These are phyloP conservation scores for Proterorhinus semilunaris DNA, from an alignment of 2,113 vertebrate genomes.

Conservation along the genomic window DNA sequence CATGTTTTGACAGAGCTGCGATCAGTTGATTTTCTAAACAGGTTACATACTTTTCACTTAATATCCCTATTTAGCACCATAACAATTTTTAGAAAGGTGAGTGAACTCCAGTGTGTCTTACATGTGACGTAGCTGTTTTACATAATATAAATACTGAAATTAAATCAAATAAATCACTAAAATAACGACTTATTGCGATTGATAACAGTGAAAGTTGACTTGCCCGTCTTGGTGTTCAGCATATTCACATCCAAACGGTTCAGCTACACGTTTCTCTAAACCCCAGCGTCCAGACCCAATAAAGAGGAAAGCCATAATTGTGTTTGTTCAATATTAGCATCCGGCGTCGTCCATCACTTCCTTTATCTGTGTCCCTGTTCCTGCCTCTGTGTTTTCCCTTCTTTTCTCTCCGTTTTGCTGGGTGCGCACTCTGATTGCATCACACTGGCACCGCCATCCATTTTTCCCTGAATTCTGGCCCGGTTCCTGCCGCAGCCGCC, in stretches of 20 bases:
- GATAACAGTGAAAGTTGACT: too few species aligned
- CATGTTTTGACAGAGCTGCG: background rate
- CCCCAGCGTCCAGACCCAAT: background rate
- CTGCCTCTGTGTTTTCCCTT: background rate
- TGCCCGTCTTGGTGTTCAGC: background rate
- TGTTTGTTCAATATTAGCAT: background rate
- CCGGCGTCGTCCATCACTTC: conserved; percentile 6
- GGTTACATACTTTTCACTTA: too few species aligned
- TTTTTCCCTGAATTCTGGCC: background rate
- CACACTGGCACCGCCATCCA: conserved; percentile 5
- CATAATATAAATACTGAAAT: too few species aligned
- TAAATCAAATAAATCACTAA: too few species aligned
- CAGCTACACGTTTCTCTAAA: background rate
- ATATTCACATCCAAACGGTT: background rate
- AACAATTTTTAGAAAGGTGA: too few species aligned
- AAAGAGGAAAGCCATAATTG: background rate
- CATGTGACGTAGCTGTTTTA: too few species aligned
- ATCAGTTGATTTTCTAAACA: too few species aligned
- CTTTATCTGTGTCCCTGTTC: background rate
- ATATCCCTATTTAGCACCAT: too few species aligned
- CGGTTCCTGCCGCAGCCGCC: conserved; percentile 2
- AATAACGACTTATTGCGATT: too few species aligned
- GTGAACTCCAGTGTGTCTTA: too few species aligned
- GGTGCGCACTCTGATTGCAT: conserved; percentile 2
- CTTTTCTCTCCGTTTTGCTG: conserved; percentile 7